Conservation (phyloP, 2,888 invertebrate species). For the Serripes groenlandicus region DNA sequence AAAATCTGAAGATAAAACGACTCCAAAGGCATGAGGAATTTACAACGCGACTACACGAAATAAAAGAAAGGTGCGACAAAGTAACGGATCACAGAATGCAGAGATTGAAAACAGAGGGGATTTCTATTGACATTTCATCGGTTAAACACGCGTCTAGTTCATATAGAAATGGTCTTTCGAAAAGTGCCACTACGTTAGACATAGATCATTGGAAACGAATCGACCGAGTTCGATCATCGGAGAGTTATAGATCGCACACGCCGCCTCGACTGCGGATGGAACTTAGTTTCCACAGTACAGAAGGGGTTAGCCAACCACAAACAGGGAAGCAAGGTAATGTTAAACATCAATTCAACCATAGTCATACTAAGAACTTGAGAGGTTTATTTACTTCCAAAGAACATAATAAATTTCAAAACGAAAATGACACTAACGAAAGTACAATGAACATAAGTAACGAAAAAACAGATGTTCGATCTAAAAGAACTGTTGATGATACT, state of each 20-base stretch:
- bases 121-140: background rate
- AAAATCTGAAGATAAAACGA: background rate
- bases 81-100: background rate
- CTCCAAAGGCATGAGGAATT: background rate
- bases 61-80: constrained; percentile 9
- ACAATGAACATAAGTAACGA: background rate
- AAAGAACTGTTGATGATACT: background rate
- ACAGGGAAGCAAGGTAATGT: background rate
- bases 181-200: background rate
- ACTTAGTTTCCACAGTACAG: constrained; percentile 8
- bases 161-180: background rate
- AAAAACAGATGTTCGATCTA: background rate
- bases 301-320: background rate
- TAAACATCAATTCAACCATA: background rate
- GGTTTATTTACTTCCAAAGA: background rate
- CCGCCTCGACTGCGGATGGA: constrained; percentile 5
- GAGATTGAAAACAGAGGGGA: background rate
- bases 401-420: background rate
- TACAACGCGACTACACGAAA: background rate
- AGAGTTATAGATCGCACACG: background rate
- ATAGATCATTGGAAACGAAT: background rate
- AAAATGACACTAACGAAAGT: no score
- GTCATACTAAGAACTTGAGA: background rate
- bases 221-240: background rate
- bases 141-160: no score